phyloP scores from a whole-genome alignment of 2,797 vertebrate genomes.

The Spheniscus humboldti region DNA sequence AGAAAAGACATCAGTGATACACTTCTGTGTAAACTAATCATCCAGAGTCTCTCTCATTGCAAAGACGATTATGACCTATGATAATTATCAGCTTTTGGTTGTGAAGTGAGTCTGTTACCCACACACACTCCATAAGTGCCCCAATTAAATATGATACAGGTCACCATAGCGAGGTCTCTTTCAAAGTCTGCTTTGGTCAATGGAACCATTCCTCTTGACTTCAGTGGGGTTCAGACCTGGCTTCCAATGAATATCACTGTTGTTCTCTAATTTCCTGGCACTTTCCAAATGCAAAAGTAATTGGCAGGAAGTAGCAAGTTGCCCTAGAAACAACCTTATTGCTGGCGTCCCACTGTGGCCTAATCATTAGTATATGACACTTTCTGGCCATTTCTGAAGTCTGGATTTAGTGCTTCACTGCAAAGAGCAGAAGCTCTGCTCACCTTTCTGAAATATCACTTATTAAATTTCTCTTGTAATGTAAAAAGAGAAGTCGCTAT shows the following conservation, averaged over 20 bases:
- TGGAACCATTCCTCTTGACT: background rate
- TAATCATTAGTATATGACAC: background rate
- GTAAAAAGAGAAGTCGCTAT: background rate
- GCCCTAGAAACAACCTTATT: constrained; percentile 1
- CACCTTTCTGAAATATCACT: background rate
- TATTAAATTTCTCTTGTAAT: background rate
- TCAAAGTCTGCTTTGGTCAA: background rate
- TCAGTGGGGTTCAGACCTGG: background rate
- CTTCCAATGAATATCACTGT: background rate
- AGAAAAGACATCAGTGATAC: background rate
- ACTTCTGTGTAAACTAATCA: background rate
- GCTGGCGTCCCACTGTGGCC: background rate
- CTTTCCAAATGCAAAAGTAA: background rate
- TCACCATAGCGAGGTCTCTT: background rate
- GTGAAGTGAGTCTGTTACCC: background rate
- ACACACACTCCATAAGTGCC: background rate
- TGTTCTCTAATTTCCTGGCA: background rate
- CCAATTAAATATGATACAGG: background rate
- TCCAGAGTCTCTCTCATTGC: background rate
- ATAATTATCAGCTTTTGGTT: background rate
- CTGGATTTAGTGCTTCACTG: background rate
- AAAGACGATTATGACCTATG: background rate
- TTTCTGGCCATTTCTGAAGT: background rate
- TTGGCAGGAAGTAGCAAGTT: background rate
- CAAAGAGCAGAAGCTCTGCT: background rate